These are phyloP conservation scores for Amphiura filiformis DNA, from an alignment of 35 echinoderm and acorn worm species.

Conservation along the genomic window DNA sequence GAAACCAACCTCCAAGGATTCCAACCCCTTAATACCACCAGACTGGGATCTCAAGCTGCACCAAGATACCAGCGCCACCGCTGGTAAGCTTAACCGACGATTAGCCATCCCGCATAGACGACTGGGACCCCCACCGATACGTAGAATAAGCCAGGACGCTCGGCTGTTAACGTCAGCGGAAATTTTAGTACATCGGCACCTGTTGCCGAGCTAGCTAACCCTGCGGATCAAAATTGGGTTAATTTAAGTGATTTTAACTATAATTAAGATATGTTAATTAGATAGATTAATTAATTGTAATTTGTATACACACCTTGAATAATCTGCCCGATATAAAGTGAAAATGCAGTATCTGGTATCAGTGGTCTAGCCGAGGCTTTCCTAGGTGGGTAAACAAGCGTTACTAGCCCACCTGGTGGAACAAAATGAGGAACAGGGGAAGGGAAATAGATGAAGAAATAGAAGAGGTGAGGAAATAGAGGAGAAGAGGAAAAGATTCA, in stretches of 20 bases:
- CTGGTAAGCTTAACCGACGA: slow-evolving; percentile 15
- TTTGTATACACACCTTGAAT: not conserved
- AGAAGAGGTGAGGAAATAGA: too few relatives aligned
- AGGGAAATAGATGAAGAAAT: too few relatives aligned
- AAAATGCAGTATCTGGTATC: too few relatives aligned
- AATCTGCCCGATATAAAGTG: too few relatives aligned
- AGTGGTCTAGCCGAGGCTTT: too few relatives aligned
- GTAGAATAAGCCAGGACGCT: slow-evolving; percentile 40
- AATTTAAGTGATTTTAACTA: not conserved
- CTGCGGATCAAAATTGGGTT: too few relatives aligned
- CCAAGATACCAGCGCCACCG: not conserved
- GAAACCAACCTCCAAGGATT: not conserved
- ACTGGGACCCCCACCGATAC: slow-evolving; percentile 25
- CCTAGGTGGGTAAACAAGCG: too few relatives aligned
- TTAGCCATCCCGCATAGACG: not conserved
- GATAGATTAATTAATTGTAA: not conserved
- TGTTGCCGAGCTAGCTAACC: not conserved
- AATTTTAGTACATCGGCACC: slow-evolving; percentile 14
- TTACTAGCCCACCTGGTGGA: too few relatives aligned
- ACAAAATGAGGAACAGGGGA: too few relatives aligned
- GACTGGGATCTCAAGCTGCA: slow-evolving; percentile 33
- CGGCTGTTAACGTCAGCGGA: slow-evolving; percentile 34
- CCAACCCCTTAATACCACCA: not conserved
- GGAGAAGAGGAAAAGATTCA: too few relatives aligned
- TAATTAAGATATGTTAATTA: not conserved